Base-by-base conservation (phyloP, 2,113 vertebrate genomes). In the Cryptoleucopteryx plumbea region DNA sequence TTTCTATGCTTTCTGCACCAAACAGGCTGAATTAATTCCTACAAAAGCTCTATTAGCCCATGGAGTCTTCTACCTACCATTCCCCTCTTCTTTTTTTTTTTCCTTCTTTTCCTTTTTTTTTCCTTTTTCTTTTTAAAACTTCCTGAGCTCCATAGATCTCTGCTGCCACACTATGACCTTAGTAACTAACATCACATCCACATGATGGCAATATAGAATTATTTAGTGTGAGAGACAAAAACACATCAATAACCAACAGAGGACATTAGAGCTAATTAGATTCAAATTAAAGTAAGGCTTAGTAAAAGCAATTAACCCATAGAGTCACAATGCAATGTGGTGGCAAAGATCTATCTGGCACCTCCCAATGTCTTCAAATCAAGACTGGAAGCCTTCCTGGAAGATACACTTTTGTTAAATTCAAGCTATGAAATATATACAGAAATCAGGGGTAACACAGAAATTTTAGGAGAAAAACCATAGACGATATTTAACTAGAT, bases 401-500 rank as follows among this genome's bases (percentile, higher is more conserved):
- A 62, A 43, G 71, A 23, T 4, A 18, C 1, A 5, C 23, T 52
- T 65, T 10, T 23, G 17, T 9, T 63, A 45, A 56, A 56, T 5
- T 21, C 61, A 43, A 55, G 38, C 32, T 52, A 8, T 1, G 11
- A 31, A 63, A 59, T 2, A 26, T 0, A 34, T 0, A 27, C 21
- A 66, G 77, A 63, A 36, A 38, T 18, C 2, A 6, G 38, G 17
- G 20, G 7, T 27, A 40, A 27, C 22, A 16, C 22, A 16, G 55
- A 48, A 20, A 13, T 40, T 53, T 73, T 5, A 62, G 50, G 80
- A 77, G 32, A 31, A 34, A 34, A 62, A 53, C 8, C 17, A 21
- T 0, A 29, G 27, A 16, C 9, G 9, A 1, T 2, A 43, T 5
- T 20, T 7, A 32, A 8, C 10, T 1, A 26, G 53, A 18, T 15